Evolutionary conservation across 2,797 vertebrate genomes (phyloP), one percentile per base, ranked within the genome.

Genomic region (Chloroceryle inda): DNA sequence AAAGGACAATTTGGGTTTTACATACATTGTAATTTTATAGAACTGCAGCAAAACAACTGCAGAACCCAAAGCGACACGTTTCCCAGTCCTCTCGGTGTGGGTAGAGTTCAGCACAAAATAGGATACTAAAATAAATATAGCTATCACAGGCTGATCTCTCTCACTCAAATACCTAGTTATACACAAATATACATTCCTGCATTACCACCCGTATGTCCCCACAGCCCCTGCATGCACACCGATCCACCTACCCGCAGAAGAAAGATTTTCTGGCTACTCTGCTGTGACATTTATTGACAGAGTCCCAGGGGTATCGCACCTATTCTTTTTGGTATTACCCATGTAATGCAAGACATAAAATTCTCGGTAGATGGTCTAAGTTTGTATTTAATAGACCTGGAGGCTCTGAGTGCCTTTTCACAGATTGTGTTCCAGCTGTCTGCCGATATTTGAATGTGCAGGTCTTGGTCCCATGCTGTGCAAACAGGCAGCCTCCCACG

Each of bases 391-490:
- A 97, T 97, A 96, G 94, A 97, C 86, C 94, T 97, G 93, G 82
- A 97, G 91, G 87, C 94, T 97, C 73, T 72, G 89, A 95, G 91
- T 97, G 91, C 91, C 95, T 98, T 97, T 97, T 95, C 94, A 96
- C 94, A 97, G 96, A 97, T 96, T 98, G 96, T 31, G 53, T 96
- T 98, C 93, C 96, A 98, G 97, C 94, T 98, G 89, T 97, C 96
- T 98, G 92, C 84, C 15, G 45, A 95, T 97, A 97, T 96, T 97
- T 95, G 95, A 98, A 94, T 92, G 94, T 72, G 87, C 93, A 96
- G 96, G 94, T 97, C 95, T 94, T 74, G 84, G 96, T 93, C 78
- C 85, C 96, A 97, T 85, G 88, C 96, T 98, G 94, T 96, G 96
- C 74, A 95, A 97, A 97, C 94, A 98, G 92, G 96, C 95, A 98